Evolutionary conservation across 1,140 invertebrate genomes (phyloP).

Genomic region (Calosoma granatense): DNA sequence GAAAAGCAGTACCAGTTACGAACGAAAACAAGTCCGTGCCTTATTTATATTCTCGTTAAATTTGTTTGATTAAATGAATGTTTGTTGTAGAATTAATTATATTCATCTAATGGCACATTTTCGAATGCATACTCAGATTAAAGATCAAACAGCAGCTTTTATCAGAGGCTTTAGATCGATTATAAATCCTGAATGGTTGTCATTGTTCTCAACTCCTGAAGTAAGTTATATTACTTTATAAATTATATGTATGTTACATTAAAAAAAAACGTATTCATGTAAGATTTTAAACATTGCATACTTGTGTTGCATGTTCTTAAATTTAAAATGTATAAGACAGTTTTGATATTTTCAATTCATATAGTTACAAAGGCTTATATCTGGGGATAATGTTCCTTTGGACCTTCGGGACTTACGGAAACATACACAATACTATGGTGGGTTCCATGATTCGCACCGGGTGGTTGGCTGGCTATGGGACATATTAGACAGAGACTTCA

Average conservation of each 20-base stretch:
- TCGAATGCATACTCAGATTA: constrained; percentile 94
- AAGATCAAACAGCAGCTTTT: constrained; percentile 92
- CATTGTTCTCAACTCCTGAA: constrained; percentile 94
- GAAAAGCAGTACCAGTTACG: constrained; percentile 83
- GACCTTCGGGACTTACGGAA: constrained; percentile 84
- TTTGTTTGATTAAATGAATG: not conserved
- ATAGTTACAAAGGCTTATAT: constrained; percentile 77
- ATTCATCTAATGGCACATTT: constrained; percentile 99
- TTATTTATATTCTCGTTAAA: constrained; percentile 6
- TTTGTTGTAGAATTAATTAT: constrained; percentile 75
- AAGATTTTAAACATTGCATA: too few species aligned
- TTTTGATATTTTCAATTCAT: constrained; percentile 17
- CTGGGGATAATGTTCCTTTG: constrained; percentile 82
- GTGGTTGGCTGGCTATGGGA: constrained; percentile 99
- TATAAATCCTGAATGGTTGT: constrained; percentile 90
- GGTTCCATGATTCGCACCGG: constrained; percentile 96
- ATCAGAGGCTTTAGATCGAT: constrained; percentile 93
- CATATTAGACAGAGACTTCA: constrained; percentile 93
- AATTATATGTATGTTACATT: too few species aligned
- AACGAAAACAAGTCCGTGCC: constrained; percentile 86
- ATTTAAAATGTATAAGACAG: constrained; percentile 2
- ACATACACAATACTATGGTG: constrained; percentile 97
- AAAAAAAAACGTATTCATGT: too few species aligned
- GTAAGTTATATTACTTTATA: too few species aligned
- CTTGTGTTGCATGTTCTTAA: constrained; percentile 11